A percentile compares a stretch with the other conserved stretches of the same genome.
Conservation (phyloP, 2,797 vertebrate species). For the Myotis vivesi region DNA sequence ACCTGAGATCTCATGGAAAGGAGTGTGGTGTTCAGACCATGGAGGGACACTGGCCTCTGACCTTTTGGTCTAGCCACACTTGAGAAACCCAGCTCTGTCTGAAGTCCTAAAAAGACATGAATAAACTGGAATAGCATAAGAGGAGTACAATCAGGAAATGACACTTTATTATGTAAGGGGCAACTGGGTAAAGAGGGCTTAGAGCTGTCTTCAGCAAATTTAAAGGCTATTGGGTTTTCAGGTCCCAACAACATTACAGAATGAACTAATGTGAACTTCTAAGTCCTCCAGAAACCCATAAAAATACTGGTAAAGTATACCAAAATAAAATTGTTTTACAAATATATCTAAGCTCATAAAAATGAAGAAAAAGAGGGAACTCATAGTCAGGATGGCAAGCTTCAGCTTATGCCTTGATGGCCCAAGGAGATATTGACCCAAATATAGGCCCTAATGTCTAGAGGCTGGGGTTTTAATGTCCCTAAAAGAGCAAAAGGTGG, state of each 20-base stretch:
- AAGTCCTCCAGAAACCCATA: constrained; percentile 1
- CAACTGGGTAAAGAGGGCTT: neutral
- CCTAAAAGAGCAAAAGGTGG: neutral
- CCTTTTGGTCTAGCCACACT: neutral
- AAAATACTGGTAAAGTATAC: neutral
- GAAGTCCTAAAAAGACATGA: neutral
- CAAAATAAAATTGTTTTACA: neutral
- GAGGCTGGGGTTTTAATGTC: neutral
- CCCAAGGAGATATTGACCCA: neutral
- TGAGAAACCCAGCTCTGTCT: neutral
- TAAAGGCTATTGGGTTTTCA: neutral
- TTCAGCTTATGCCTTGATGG: neutral
- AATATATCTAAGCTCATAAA: constrained; percentile 31
- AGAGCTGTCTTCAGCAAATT: neutral
- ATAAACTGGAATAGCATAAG: neutral
- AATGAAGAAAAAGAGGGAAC: neutral
- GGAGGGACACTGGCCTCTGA: neutral
- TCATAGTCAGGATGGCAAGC: neutral
- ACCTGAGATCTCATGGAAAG: neutral
- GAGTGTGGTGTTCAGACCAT: neutral
- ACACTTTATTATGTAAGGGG: neutral
- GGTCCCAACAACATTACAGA: neutral
- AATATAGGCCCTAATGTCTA: neutral
- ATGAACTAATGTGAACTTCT: neutral
- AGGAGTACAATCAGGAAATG: neutral